Evolutionary conservation across 2,797 vertebrate genomes (phyloP).

Genomic region (Varecia variegata): DNA sequence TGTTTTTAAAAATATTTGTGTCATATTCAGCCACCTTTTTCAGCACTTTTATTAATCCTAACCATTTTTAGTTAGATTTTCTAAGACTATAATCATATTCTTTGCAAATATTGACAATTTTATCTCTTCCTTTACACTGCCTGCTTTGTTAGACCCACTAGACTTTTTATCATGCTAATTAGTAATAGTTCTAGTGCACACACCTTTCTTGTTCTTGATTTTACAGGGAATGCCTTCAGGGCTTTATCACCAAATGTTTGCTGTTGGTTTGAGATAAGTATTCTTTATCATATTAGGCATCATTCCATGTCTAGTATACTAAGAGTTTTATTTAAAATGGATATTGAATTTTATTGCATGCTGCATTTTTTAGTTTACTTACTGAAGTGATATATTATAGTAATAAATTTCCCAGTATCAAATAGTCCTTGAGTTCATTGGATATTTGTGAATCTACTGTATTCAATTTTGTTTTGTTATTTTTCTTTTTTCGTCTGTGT

Average conservation of each 20-base stretch:
- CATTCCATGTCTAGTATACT: background rate
- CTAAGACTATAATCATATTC: background rate
- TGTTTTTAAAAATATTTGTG: slow-evolving; percentile 27
- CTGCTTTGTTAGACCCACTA: background rate
- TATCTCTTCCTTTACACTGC: background rate
- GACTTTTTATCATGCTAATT: background rate
- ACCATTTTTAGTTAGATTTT: slow-evolving; percentile 10
- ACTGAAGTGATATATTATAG: background rate
- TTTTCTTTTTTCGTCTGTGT: background rate
- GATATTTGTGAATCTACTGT: background rate
- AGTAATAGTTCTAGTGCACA: background rate
- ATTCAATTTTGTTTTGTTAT: background rate
- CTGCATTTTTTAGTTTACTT: background rate
- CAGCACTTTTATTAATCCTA: slow-evolving; percentile 2
- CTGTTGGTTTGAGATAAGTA: background rate
- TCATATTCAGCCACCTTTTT: background rate
- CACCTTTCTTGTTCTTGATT: background rate
- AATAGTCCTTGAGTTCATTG: background rate
- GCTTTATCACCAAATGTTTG: background rate
- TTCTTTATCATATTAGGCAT: background rate
- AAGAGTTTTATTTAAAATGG: background rate
- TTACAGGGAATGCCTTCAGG: background rate
- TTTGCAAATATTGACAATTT: background rate
- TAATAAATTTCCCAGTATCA: background rate
- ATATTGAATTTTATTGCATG: background rate